Evolutionary conservation across 2,888 invertebrate species (phyloP).

Genomic region (Epicampocera succincta): DNA sequence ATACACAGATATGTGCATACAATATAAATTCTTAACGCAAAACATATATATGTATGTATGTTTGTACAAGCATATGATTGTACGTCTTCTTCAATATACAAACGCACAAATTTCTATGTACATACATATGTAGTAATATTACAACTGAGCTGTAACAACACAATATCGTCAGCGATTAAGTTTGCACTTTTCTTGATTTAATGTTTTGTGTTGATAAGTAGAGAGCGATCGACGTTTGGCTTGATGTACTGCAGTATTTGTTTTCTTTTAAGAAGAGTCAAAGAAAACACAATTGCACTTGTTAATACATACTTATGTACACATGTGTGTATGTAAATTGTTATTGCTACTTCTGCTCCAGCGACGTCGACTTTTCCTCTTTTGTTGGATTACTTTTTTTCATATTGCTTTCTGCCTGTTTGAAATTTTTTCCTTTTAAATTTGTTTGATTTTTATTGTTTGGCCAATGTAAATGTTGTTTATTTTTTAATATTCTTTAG

Average conservation of each 20-base stretch:
- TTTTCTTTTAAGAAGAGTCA: constrained; percentile 17
- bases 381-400: constrained; percentile 22
- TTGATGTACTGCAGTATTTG: constrained; percentile 30
- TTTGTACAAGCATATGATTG: not conserved
- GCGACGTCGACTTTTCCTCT: constrained; percentile 27
- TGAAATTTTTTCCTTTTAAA: constrained; percentile 14
- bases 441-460: constrained; percentile 31
- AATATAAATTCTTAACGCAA: constrained; percentile 6
- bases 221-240: constrained; percentile 1
- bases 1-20: constrained; percentile 9
- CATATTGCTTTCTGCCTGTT: constrained; percentile 12
- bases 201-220: constrained; percentile 5
- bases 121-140: constrained; percentile 22
- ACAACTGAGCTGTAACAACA: constrained; percentile 46
- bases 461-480: constrained; percentile 28
- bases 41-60: constrained; percentile 1
- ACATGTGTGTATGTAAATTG: constrained; percentile 1
- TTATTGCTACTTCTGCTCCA: constrained; percentile 7
- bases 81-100: constrained; percentile 5
- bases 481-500: constrained; percentile 26
- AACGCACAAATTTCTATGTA: constrained; percentile 10
- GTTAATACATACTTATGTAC: constrained; percentile 4
- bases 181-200: constrained; percentile 39
- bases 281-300: constrained; percentile 57
- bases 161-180: constrained; percentile 37